Conservation (phyloP, 2,797 vertebrate species). For the Propithecus perrieri region DNA sequence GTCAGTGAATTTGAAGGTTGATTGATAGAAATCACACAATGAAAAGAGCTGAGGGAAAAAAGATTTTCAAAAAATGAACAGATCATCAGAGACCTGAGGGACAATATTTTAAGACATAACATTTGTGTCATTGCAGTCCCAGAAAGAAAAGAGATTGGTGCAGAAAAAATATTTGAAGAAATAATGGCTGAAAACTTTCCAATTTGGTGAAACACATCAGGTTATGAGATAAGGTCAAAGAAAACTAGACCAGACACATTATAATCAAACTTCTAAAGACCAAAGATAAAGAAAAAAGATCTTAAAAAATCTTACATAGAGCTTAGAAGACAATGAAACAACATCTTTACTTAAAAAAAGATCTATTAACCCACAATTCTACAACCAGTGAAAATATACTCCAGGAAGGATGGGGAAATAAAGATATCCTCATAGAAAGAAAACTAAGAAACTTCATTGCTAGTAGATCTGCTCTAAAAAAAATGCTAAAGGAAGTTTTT, state of each 20-base stretch:
- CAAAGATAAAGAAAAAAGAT: constrained; percentile 6
- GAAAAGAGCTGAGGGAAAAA: not conserved
- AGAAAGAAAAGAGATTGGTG: not conserved
- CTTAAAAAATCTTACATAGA: not conserved
- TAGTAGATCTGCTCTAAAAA: not conserved
- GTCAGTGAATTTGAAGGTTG: not conserved
- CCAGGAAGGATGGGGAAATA: not conserved
- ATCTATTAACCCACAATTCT: not conserved
- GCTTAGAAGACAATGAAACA: not conserved
- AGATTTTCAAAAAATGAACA: not conserved
- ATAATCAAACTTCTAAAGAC: constrained; percentile 35
- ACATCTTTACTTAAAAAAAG: constrained; percentile 21
- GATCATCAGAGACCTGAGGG: not conserved
- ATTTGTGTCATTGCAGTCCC: not conserved
- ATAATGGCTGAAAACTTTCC: constrained; percentile 28
- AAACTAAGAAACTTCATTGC: not conserved
- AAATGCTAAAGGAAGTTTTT: not conserved
- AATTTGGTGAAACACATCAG: constrained; percentile 12
- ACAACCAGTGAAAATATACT: not conserved
- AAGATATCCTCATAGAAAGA: constrained; percentile 7
- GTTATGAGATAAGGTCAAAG: constrained; percentile 35
- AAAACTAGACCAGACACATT: constrained; percentile 26
- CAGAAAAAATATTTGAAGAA: constrained; percentile 42
- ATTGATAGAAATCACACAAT: not conserved
- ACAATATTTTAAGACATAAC: not conserved